Evolutionary conservation across 2,888 invertebrate species (phyloP).

Genomic region (Andrena trimmerana): DNA sequence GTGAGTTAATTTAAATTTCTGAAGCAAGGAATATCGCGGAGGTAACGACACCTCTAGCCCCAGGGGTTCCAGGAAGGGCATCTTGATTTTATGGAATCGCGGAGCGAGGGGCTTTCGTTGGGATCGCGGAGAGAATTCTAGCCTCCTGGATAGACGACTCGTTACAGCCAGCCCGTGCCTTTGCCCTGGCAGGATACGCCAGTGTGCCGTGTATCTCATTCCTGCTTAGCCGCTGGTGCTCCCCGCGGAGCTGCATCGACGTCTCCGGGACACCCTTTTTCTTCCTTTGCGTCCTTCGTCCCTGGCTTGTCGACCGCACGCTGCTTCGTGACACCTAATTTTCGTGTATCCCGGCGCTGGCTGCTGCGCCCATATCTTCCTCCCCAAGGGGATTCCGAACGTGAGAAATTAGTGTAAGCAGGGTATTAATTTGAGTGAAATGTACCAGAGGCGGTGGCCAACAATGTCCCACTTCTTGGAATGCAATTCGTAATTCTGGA

Average conservation of each 20-base stretch:
- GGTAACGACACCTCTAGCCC: not conserved
- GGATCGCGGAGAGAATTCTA: constrained; percentile 25
- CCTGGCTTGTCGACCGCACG: constrained; percentile 57
- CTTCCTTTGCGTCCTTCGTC: constrained; percentile 30
- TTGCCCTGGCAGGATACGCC: constrained; percentile 26
- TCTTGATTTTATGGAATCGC: constrained; percentile 9
- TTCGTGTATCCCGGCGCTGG: constrained; percentile 34
- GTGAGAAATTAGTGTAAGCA: not conserved
- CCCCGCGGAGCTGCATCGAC: constrained; percentile 57
- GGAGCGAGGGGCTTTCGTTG: constrained; percentile 20
- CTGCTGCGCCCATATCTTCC: constrained; percentile 20
- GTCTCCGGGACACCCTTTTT: constrained; percentile 33
- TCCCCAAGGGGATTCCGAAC: not conserved
- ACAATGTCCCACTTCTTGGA: not conserved
- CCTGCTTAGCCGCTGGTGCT: constrained; percentile 24
- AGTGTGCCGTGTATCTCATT: constrained; percentile 51
- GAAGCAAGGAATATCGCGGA: not conserved
- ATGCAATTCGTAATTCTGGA: not conserved
- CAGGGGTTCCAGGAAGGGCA: not conserved
- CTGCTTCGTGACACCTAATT: constrained; percentile 66
- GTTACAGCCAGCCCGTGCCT: constrained; percentile 34
- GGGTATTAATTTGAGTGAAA: not conserved
- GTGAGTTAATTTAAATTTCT: not conserved
- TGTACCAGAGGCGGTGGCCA: not conserved
- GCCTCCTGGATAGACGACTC: constrained; percentile 15